These are phyloP conservation scores for Psittacus erithacus DNA, from an alignment of 2,113 vertebrate species.

Conservation along the genomic window DNA sequence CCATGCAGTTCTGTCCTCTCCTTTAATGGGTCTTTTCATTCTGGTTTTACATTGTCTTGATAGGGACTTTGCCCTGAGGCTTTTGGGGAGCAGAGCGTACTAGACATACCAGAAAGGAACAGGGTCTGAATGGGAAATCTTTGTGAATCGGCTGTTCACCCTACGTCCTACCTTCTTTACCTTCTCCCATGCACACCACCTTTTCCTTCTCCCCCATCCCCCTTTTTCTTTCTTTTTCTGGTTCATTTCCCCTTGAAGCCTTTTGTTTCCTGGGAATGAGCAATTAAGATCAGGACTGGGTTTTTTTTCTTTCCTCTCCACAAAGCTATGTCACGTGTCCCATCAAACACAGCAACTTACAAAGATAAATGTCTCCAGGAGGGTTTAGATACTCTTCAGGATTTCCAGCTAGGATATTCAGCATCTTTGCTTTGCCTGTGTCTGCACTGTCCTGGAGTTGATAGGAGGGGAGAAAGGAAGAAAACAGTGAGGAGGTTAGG, in stretches of 20 bases:
- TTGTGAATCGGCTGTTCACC: conserved; percentile 8
- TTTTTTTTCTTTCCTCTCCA: neutral
- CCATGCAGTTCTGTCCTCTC: neutral
- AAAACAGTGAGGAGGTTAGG: conserved; percentile 3
- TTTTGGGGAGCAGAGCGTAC: neutral
- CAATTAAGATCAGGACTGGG: conserved; percentile 45
- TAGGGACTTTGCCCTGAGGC: neutral
- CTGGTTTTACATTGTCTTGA: neutral
- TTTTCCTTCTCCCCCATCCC: too few relatives aligned
- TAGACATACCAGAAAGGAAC: neutral
- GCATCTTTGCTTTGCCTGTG: conserved; percentile 35
- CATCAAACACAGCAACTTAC: conserved; percentile 69
- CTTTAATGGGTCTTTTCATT: neutral
- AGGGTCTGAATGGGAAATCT: neutral
- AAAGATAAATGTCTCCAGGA: conserved; percentile 69
- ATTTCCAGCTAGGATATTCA: conserved; percentile 34
- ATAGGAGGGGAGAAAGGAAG: conserved; percentile 54
- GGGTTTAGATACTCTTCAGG: conserved; percentile 51
- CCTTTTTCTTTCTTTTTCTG: neutral
- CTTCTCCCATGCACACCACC: neutral
- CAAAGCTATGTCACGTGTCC: conserved; percentile 79
- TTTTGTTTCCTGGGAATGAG: conserved; percentile 37
- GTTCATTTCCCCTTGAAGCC: neutral
- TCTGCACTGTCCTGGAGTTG: conserved; percentile 36
- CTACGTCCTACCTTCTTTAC: neutral